These are phyloP conservation scores for Sandelia bainsii DNA, from an alignment of 2,797 vertebrate species.

Conservation along the genomic window DNA sequence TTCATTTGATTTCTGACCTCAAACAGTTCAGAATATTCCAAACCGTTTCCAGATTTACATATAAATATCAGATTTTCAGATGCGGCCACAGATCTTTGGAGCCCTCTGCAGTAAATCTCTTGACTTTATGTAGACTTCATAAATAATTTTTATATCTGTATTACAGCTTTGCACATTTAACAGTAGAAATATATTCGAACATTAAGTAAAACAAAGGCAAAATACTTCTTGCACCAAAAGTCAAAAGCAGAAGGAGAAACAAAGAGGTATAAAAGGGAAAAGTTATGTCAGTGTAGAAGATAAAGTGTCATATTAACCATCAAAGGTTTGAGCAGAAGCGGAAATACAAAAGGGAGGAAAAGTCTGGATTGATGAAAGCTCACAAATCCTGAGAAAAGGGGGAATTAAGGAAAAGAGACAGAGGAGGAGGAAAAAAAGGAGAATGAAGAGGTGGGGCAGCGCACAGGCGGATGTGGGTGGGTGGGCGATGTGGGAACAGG, in stretches of 20 bases:
- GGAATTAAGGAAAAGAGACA: constrained; percentile 33
- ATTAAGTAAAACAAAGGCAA: not conserved
- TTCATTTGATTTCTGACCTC: no score
- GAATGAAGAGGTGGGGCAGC: constrained; percentile 51
- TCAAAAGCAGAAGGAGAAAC: constrained; percentile 18
- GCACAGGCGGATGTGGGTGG: constrained; percentile 63
- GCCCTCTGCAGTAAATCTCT: not conserved
- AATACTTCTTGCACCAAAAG: not conserved
- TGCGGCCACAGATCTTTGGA: no score
- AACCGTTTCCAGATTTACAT: no score
- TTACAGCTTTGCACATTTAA: not conserved
- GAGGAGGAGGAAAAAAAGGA: constrained; percentile 26
- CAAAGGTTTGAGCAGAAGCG: constrained; percentile 46
- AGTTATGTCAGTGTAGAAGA: constrained; percentile 19
- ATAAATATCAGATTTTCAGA: no score
- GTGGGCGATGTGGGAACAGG: constrained; percentile 45
- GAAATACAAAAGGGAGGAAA: constrained; percentile 42
- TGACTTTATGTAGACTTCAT: no score
- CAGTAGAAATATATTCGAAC: not conserved
- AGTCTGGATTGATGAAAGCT: constrained; percentile 56
- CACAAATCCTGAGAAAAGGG: constrained; percentile 55
- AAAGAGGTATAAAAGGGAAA: constrained; percentile 2
- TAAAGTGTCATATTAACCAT: constrained; percentile 56
- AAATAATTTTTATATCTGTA: no score
- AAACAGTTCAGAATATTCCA: no score